Evolutionary conservation across 2,888 invertebrate species (phyloP).

Genomic region (Nymphalis c-album): DNA sequence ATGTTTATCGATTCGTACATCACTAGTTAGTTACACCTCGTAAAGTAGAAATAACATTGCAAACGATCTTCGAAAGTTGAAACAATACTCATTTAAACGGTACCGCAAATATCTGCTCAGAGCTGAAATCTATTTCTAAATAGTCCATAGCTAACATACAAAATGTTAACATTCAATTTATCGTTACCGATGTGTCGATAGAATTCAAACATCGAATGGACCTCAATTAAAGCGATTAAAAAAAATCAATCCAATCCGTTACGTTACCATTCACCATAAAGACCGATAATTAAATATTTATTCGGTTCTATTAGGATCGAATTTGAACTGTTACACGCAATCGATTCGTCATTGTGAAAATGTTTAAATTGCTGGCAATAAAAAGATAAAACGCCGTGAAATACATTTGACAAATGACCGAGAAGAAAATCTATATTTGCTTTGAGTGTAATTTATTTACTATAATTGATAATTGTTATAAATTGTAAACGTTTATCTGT

Average conservation of each 20-base stretch:
- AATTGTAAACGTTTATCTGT: slow-evolving; percentile 59
- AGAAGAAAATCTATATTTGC: slow-evolving; percentile 66
- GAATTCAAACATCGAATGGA: slow-evolving; percentile 45
- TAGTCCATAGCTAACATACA: slow-evolving; percentile 19
- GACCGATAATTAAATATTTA: slow-evolving; percentile 77
- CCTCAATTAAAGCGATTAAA: slow-evolving; percentile 68
- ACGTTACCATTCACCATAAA: slow-evolving; percentile 77
- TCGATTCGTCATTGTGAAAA: slow-evolving; percentile 74
- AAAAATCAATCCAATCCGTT: slow-evolving; percentile 61
- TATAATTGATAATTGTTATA: slow-evolving; percentile 70
- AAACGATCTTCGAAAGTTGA: slow-evolving; percentile 29
- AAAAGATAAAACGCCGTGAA: slow-evolving; percentile 66
- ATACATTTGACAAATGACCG: slow-evolving; percentile 68
- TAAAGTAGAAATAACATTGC: slow-evolving; percentile 31
- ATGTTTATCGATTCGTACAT: slow-evolving; percentile 17
- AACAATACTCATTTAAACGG: slow-evolving; percentile 48
- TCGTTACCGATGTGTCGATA: slow-evolving; percentile 40
- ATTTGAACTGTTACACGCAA: slow-evolving; percentile 64
- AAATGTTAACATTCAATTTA: slow-evolving; percentile 3
- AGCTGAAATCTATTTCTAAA: slow-evolving; percentile 17
- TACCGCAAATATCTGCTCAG: slow-evolving; percentile 29
- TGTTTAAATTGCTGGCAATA: slow-evolving; percentile 64
- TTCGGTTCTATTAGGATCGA: slow-evolving; percentile 72
- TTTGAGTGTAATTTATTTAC: slow-evolving; percentile 55
- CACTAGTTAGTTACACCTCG: slow-evolving; percentile 29